Base-by-base conservation (phyloP, 2,888 invertebrate species). In the Liodrosophila aerea region DNA sequence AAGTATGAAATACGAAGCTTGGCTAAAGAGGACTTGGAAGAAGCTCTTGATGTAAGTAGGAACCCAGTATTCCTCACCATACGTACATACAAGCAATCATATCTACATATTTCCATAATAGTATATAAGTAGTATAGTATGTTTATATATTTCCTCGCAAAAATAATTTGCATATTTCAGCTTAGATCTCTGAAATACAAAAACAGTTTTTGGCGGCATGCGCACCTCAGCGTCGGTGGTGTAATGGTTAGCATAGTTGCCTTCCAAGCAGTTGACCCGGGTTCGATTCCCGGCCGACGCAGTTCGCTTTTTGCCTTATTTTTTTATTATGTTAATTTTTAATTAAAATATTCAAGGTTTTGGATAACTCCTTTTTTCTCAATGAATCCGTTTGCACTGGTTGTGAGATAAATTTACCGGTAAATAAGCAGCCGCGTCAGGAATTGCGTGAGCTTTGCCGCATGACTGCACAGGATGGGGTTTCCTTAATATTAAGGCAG, bases 381-480 rank as follows among this genome's bases (percentile, higher is more conserved):
- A 90, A 93, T 31, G 95, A 95, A 88, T 90, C 91, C 2, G 92
- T 93, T 0, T 91, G 92, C 59, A 91, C 89, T 34, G 94, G 92
- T 0, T 90, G 93, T 3, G 92, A 92, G 73, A 89, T 94, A 0
- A 84, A 89, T 69, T 90, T 91, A 1, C 91, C 91, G 12, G 91
- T 93, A 69, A 91, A 91, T 0, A 86, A 82, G 7, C 93, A 93
- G 2, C 89, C 91, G 0, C 87, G 89, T 0, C 89, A 92, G 16
- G 94, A 95, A 75, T 87, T 94, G 34, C 89, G 92, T 15, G 92
- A 93, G 69, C 86, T 94, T 1, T 92, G 92, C 57, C 88, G 92
- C 36, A 90, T 92, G 56, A 92, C 93, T 8, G 92, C 92, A 0
- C 87, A 91, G 41, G 94, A 94, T 78, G 94, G 94, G 0, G 92